Evolutionary conservation across 1,140 invertebrate genomes (phyloP), one percentile per base, ranked within the genome.

Genomic region (Drosophila serrata): DNA sequence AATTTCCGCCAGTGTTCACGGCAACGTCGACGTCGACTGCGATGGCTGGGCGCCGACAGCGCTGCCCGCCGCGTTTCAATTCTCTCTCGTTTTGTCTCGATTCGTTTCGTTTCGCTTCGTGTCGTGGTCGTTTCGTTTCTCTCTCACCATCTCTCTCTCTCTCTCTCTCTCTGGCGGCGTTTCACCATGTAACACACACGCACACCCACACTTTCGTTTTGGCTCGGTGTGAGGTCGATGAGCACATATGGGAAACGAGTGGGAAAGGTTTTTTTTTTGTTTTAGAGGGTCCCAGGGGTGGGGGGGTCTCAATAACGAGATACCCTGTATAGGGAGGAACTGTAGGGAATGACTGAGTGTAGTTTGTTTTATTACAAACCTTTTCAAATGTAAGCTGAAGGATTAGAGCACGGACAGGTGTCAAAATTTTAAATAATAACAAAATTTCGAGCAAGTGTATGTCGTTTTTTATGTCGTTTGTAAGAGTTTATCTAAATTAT

Each of bases 171-270:
- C 62, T 53, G 31, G 33, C 35, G 53, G 33, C 17, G 39, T 45
- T 27, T 43, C 24, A 37, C 62, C 59, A 64, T 77, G 79, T 78
- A 78, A 57, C 43, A 68, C 82, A 86, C 82, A 63, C 73, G 79
- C 81, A 81, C 82, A 86, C 82, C 73, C 77, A 85, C 82, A 85
- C 82, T 69, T 68, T 70, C 57, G 42, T 58, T 56, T 35, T 40
- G 19, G 59, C 79, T 82, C 68, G 75, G 75, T 87, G 84, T 80
- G 84, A 87, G 84, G 84, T 87, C 82, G 82, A 61, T 64, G 81
- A 76, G 77, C 70, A 62, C 51, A 76, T 62, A 82, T 87, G 79
- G 63, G 63, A 27, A 65, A 19, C 61, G 45, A 67, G 31, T 19
- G 60, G 33, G 56, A 61, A 42, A 61, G 15, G 37, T 42, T 12